Evolutionary conservation across 2,113 vertebrate species (phyloP).

Genomic region (Hippolais icterina): DNA sequence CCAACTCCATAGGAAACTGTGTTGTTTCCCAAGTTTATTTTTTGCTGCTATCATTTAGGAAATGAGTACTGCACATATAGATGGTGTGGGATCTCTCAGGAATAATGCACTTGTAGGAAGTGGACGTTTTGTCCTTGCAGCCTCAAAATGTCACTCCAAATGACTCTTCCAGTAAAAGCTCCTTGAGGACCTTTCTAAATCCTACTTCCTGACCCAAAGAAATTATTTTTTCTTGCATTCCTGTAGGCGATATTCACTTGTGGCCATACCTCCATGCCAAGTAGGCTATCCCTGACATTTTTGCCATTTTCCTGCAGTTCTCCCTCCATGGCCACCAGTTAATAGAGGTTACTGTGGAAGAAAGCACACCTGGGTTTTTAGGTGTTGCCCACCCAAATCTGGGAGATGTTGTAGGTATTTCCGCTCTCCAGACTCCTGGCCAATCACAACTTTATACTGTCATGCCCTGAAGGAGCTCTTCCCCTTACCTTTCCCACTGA

Average conservation of each 20-base stretch:
- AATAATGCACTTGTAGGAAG: neutral
- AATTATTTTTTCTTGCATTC: neutral
- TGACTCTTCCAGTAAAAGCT: neutral
- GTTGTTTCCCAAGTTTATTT: neutral
- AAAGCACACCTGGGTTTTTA: neutral
- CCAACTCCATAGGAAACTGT: accelerated
- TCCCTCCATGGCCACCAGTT: neutral
- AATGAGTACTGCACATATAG: accelerated
- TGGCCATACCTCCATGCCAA: neutral
- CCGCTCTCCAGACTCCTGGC: neutral
- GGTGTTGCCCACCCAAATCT: neutral
- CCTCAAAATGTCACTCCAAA: neutral
- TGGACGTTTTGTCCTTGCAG: neutral
- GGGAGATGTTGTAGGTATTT: neutral
- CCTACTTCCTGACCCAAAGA: neutral
- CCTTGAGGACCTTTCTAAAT: neutral
- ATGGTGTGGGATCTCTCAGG: neutral
- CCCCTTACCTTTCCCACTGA: neutral
- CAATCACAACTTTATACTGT: neutral
- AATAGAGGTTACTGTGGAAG: neutral
- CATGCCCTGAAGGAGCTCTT: neutral
- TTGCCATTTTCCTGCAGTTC: neutral
- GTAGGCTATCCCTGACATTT: neutral
- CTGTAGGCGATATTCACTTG: neutral
- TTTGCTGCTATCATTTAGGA: neutral